Conservation (phyloP, 23 tunicate genomes). For the Phallusia fumigata region DNA sequence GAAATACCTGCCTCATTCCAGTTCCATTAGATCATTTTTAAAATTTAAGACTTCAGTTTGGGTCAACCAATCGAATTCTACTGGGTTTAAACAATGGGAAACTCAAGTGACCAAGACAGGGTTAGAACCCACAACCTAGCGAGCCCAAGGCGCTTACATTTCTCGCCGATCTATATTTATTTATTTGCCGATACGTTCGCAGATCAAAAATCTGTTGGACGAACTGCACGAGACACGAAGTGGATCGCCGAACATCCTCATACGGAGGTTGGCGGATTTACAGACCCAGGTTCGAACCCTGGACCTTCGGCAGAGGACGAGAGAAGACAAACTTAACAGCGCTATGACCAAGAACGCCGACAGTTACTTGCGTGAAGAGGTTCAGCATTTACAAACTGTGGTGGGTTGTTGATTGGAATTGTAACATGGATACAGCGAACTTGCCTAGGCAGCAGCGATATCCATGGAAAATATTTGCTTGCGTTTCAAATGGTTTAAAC, state of each 20-base stretch:
- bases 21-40: too few relatives aligned
- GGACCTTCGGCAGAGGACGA: constrained; percentile 28
- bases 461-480: too few relatives aligned
- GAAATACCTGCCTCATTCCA: too few relatives aligned
- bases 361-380: not conserved
- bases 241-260: constrained; percentile 25
- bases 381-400: constrained; percentile 10
- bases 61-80: too few relatives aligned
- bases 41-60: too few relatives aligned
- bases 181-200: not conserved
- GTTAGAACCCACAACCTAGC: too few relatives aligned
- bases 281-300: constrained; percentile 35
- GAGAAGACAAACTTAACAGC: constrained; percentile 45
- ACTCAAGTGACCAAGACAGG: too few relatives aligned
- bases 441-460: too few relatives aligned
- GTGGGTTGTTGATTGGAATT: not conserved
- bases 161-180: too few relatives aligned
- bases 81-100: too few relatives aligned
- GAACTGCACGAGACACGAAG: constrained; percentile 47
- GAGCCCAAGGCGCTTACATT: too few relatives aligned
- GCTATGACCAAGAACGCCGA: constrained; percentile 11
- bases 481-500: too few relatives aligned
- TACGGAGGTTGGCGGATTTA: constrained; percentile 28
- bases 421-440: not conserved
- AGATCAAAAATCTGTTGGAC: constrained; percentile 33